Evolutionary conservation across 2,797 vertebrate species (phyloP).

Genomic region (Rousettus madagascariensis): DNA sequence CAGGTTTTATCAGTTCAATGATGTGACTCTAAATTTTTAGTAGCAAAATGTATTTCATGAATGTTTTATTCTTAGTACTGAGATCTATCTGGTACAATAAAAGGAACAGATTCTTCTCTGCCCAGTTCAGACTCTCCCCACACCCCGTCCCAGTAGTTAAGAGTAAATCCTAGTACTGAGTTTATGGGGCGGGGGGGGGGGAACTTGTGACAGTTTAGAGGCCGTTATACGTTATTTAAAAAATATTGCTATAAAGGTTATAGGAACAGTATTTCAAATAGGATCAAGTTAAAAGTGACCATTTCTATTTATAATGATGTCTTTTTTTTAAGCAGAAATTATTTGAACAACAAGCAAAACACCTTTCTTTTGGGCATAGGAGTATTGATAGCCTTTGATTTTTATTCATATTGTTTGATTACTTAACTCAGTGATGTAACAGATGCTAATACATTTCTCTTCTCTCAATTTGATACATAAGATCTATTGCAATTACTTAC

Average conservation of each 20-base stretch:
- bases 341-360: neutral
- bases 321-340: slow-evolving; percentile 57
- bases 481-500: slow-evolving; percentile 30
- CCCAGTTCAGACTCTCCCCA: neutral
- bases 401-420: slow-evolving; percentile 25
- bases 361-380: neutral
- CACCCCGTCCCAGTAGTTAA: neutral
- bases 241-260: slow-evolving; percentile 26
- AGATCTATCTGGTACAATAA: slow-evolving; percentile 46
- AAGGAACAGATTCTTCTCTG: neutral
- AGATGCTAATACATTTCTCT: neutral
- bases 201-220: neutral
- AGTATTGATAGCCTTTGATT: neutral
- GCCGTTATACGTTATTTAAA: neutral
- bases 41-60: slow-evolving; percentile 43
- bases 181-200: too few relatives aligned
- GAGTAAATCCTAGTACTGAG: neutral
- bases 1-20: slow-evolving; percentile 29
- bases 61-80: slow-evolving; percentile 51
- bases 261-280: slow-evolving; percentile 43
- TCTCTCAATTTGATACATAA: neutral
- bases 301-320: slow-evolving; percentile 13
- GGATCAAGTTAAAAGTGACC: slow-evolving; percentile 8
- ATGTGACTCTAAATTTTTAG: slow-evolving; percentile 44
- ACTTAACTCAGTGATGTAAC: slow-evolving; percentile 9